A percentile compares a stretch with the other conserved stretches of the same genome.
Evolutionary conservation across 2,888 invertebrate species (phyloP).

Genomic region (Ferrisia virgata): DNA sequence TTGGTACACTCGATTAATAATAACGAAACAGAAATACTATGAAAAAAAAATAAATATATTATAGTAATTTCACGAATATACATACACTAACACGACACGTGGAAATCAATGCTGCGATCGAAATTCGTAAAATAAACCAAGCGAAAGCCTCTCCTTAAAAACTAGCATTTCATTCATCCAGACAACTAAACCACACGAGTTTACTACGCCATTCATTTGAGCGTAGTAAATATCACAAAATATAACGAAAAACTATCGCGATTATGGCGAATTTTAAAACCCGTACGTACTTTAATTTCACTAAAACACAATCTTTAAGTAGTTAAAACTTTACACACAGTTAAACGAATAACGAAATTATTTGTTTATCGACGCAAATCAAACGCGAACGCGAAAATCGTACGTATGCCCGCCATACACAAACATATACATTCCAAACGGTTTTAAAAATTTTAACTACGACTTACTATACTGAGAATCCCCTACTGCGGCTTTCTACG

Average conservation of each 20-base stretch:
- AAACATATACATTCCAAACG: constrained; percentile 35
- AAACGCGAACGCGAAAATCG: neutral
- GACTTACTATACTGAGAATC: constrained; percentile 34
- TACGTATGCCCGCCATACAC: constrained; percentile 25
- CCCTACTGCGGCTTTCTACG: constrained; percentile 38
- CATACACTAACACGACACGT: neutral
- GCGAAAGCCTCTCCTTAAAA: constrained; percentile 40
- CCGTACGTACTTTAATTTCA: neutral
- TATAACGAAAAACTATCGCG: neutral
- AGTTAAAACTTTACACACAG: neutral
- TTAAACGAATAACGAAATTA: constrained; percentile 1
- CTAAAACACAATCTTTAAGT: neutral
- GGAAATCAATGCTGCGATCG: neutral
- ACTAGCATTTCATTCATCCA: constrained; percentile 32
- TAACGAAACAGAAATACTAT: neutral
- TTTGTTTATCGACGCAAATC: constrained; percentile 21
- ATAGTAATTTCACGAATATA: neutral
- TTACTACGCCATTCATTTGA: constrained; percentile 37
- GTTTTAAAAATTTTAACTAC: constrained; percentile 26
- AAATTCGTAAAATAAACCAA: constrained; percentile 1
- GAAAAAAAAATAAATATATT: neutral
- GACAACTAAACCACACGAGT: constrained; percentile 31
- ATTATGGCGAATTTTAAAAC: neutral
- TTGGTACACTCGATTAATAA: neutral
- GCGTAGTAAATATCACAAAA: constrained; percentile 7